Percentiles rank a stretch among this genome's conserved stretches.
Evolutionary conservation across 1,140 invertebrate species (phyloP).

Genomic region (Nasonia giraulti): DNA sequence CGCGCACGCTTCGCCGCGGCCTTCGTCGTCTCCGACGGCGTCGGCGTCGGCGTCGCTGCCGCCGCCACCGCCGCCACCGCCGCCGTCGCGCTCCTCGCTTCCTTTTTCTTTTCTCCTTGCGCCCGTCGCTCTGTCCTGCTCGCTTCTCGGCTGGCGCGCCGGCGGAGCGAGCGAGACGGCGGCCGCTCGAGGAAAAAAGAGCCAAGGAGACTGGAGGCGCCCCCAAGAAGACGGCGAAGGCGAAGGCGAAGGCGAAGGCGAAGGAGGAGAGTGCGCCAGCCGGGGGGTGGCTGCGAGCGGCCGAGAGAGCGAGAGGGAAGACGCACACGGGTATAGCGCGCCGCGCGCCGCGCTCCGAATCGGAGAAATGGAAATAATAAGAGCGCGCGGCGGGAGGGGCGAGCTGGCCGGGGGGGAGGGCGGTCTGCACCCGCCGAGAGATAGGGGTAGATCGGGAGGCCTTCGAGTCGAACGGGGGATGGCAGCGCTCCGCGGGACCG

Average conservation of each 20-base stretch:
- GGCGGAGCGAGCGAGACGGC: constrained; percentile 32
- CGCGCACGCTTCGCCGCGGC: constrained; percentile 72
- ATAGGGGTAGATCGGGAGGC: neutral
- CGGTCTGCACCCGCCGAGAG: constrained; percentile 24
- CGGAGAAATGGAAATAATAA: constrained; percentile 69
- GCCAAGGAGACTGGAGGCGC: constrained; percentile 44
- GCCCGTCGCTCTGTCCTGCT: constrained; percentile 2
- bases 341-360: constrained; percentile 59
- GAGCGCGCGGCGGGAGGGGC: neutral
- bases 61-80: constrained; percentile 51
- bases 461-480: constrained; percentile 41
- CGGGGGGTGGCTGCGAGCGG: neutral
- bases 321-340: neutral
- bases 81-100: constrained; percentile 27
- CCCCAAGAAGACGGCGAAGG: constrained; percentile 31
- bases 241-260: neutral
- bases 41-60: constrained; percentile 61
- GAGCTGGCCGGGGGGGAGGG: neutral
- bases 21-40: constrained; percentile 59
- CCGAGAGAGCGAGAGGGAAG: constrained; percentile 1
- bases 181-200: constrained; percentile 12
- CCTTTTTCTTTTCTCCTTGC: constrained; percentile 34
- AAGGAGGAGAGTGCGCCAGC: neutral
- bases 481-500: constrained; percentile 49
- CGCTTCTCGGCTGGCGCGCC: constrained; percentile 13